Base-by-base conservation (phyloP, 2,113 vertebrate genomes). In the Rhagologus leucostigma region DNA sequence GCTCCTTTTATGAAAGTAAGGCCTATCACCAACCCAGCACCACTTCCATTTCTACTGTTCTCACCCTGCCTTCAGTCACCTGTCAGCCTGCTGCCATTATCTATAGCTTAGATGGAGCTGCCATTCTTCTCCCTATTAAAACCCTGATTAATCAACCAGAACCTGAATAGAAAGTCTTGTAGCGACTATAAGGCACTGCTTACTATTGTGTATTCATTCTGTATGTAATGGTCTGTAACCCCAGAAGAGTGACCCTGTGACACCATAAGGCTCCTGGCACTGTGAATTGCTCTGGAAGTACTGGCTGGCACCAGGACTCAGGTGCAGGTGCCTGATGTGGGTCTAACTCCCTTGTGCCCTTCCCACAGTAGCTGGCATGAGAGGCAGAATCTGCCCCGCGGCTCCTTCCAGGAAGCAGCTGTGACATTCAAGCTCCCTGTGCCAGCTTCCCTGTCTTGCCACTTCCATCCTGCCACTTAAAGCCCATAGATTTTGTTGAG, bases 301-400 rank as follows among this genome's bases (percentile, higher is more conserved):
- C 20, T 1, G 19, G 13, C 37, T 75, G 77, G 30, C 42, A 47
- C 10, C 26, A 59, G 73, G 21, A 42, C 16, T 20, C 12, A 7
- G 33, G 19, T 10, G 24, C 56, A 79, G 60, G 7, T 20, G 29
- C 11, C 27, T 41, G 21, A 32, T 3, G 13, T 47, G 50, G 32
- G n/a, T 49, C 50, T 26, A 8, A 46, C 39, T 5, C 19, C 44
- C 65, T 10, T 64, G n/a, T 26, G 74, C 17, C 46, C 55, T 41
- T 62, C 59, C 55, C 59, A 44, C 0, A 1, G 33, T 0, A 60
- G 35, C 32, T 37, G 64, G 29, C 2, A 4, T 2, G 4, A 47
- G 42, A 52, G 49, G 49, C 30, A 74, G 64, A 74, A 30, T 50
- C 47, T 29, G 37, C 42, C 46, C 69, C 0, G 0, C 15, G 30